Conservation (phyloP, 2,113 vertebrate genomes). For the Cnemophilus loriae region DNA sequence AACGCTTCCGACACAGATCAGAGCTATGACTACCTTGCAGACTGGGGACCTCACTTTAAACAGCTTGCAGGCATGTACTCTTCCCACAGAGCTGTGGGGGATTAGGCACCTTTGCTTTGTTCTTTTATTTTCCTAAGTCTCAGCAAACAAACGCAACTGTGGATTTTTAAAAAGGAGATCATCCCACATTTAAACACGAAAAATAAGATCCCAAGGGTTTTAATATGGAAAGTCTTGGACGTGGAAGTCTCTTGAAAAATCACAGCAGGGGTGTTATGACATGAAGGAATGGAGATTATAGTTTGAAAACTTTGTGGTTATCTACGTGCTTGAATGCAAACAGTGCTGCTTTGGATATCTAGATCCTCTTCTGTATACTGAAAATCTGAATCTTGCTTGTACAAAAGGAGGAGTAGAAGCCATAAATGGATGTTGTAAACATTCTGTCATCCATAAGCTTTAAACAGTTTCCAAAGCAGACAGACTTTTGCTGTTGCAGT, state of each 20-base stretch:
- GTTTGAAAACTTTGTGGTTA: neutral
- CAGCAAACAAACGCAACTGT: neutral
- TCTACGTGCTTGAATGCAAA: neutral
- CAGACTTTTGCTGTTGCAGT: neutral
- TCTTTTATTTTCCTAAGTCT: neutral
- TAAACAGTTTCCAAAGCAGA: slow-evolving; percentile 13
- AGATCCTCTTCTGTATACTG: neutral
- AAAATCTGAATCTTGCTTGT: neutral
- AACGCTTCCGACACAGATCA: slow-evolving; percentile 38
- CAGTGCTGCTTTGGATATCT: neutral
- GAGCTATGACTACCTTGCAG: slow-evolving; percentile 61
- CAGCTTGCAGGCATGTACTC: slow-evolving; percentile 73
- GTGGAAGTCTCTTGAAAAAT: neutral
- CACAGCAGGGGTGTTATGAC: fast-evolving
- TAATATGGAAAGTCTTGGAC: neutral
- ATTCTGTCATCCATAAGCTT: neutral
- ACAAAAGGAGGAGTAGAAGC: neutral
- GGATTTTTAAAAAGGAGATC: neutral
- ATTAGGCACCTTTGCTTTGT: neutral
- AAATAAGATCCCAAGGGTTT: neutral
- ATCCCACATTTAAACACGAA: neutral
- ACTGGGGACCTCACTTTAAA: slow-evolving; percentile 68
- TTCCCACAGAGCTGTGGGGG: neutral
- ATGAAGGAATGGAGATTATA: neutral
- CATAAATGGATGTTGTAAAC: neutral